Evolutionary conservation across 2,113 vertebrate genomes (phyloP).

Genomic region (Trematocara stigmaticum): DNA sequence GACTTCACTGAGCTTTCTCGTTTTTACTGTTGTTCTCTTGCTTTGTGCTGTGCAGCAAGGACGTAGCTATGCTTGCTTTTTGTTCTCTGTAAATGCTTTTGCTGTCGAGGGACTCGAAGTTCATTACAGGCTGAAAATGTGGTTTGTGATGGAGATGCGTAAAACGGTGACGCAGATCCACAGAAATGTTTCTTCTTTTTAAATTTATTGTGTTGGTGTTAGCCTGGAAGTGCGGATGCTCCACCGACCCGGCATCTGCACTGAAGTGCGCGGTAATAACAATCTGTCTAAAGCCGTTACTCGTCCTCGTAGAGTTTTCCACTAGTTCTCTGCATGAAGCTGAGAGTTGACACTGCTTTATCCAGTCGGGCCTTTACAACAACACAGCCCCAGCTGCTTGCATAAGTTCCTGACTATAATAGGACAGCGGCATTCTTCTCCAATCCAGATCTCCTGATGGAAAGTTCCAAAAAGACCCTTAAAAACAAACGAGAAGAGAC

Average conservation of each 20-base stretch:
- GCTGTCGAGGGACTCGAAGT: slow-evolving; percentile 6
- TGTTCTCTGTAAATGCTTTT: slow-evolving; percentile 34
- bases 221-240: background rate
- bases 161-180: background rate
- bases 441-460: background rate
- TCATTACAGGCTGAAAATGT: slow-evolving; percentile 15
- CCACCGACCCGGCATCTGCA: background rate
- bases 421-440: background rate
- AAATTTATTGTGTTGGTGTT: background rate
- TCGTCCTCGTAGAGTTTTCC: background rate
- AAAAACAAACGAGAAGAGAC: slow-evolving; percentile 30
- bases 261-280: background rate
- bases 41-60: background rate
- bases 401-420: background rate
- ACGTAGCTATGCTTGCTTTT: slow-evolving; percentile 1
- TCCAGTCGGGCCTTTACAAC: background rate
- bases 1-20: slow-evolving; percentile 14
- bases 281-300: background rate
- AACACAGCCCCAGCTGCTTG: slow-evolving; percentile 10
- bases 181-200: background rate
- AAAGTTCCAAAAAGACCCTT: slow-evolving; percentile 40
- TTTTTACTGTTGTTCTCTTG: slow-evolving; percentile 14
- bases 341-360: background rate
- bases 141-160: slow-evolving; percentile 2
- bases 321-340: background rate